Evolutionary conservation across 2,888 invertebrate genomes (phyloP).

Genomic region (Trisateles emortualis): DNA sequence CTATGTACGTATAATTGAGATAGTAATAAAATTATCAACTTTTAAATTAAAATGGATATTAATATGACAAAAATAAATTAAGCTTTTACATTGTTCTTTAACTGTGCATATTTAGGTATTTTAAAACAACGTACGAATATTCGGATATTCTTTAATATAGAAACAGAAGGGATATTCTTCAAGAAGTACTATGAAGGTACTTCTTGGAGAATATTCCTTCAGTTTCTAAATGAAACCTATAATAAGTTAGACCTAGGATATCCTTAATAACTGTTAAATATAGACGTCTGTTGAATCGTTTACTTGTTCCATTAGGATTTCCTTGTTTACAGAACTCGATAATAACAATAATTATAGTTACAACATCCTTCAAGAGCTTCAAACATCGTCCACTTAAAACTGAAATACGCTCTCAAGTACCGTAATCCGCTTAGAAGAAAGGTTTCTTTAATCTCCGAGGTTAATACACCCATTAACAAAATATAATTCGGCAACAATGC

Average conservation of each 20-base stretch:
- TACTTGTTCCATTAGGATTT: conserved; percentile 2
- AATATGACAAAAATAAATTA: no score
- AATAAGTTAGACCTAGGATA: neutral
- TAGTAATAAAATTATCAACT: no score
- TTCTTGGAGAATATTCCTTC: no score
- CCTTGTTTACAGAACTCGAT: conserved; percentile 2
- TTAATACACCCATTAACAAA: conserved; percentile 57
- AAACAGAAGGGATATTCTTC: no score
- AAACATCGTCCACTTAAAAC: conserved; percentile 31
- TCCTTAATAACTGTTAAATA: conserved; percentile 6
- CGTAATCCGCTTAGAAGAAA: conserved; percentile 45
- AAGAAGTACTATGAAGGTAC: no score
- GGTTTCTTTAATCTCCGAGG: conserved; percentile 48
- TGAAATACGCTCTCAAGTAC: conserved; percentile 36
- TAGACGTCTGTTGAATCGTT: neutral
- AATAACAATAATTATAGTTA: neutral
- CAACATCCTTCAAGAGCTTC: neutral
- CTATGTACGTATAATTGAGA: no score
- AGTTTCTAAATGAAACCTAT: neutral
- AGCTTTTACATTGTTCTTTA: no score
- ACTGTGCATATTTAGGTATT: no score
- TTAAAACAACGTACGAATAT: no score
- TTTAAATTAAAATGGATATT: no score
- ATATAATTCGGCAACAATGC: conserved; percentile 58
- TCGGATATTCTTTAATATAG: no score